Base-by-base conservation (phyloP, 35 echinoderm and acorn worm genomes). In the Amphiura filiformis region DNA sequence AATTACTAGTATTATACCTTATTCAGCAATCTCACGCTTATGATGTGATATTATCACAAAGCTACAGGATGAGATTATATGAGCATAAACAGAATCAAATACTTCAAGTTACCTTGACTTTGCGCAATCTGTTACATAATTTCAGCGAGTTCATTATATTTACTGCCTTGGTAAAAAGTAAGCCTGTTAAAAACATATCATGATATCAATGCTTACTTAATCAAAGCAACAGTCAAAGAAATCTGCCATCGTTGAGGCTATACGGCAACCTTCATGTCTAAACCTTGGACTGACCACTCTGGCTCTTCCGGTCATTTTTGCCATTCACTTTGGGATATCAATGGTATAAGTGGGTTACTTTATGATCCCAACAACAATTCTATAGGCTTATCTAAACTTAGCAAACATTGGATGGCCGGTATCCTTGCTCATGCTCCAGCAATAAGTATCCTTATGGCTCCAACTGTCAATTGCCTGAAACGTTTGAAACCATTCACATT, bases 331-430 rank as follows among this genome's bases (percentile, higher is more conserved):
- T 95, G 93, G 93, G 78, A 87, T 31, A 37, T 2, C 1, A 57
- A 57, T 30, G 81, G 86, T 31, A 91, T 88, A 32, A 87, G 32
- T 12, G 38, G 56, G 0, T 32, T 88, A 30, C 39, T 91, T 14
- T 82, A 82, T 76, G 89, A 91, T 49, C 38, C 64, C 0, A 61
- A 80, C 37, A n/a, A 34, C 18, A n/a, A n/a, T n/a, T 61, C 85
- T 0, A 61, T 39, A 23, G 81, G 86, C 1, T 36, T 95, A 14
- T 92, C 94, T 1, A 76, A 92, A 49, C 76, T 92, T 9, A 81
- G 75, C 0, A 64, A 87, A 76, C 75, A 92, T 18, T 95, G 94
- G 94, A 81, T 95, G 33, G 94, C 94, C 15, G 94, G 94, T 56
- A 76, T 95, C 78, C 22, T 95, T 18, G 82, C 40, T 23, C 94